Base-by-base conservation (phyloP, 2,797 vertebrate species). In the Poecile montanus region DNA sequence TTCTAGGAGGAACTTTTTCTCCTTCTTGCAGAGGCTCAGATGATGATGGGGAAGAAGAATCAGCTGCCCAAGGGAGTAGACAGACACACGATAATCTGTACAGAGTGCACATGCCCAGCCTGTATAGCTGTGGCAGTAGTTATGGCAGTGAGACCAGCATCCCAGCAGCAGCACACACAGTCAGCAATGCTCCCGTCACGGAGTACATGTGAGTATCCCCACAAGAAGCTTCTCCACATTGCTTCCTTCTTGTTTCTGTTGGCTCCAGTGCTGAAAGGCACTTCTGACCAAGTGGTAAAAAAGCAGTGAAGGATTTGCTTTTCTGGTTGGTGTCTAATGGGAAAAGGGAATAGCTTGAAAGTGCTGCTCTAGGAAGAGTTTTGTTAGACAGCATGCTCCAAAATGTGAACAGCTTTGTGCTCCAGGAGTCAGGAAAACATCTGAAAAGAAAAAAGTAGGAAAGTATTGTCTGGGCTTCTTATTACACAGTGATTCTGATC, bases 51-150 rank as follows among this genome's bases (percentile, higher is more conserved):
- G 99, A 99, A 85, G 99, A 99, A 5, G 99, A 99, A 96, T 99
- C 99, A 71, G 93, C 98, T 40, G 98, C 98, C 65, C 98, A 98
- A 4, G 98, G 99, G 54, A 99, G 98, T 2, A 97, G 99, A 85
- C 99, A 98, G 81, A 99, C 99, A n/a, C 99, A 99, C 1, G 99
- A 99, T 97, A 99, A 99, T 97, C 98, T 99, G 94, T 99, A 99
- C 98, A 98, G 99, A 21, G 99, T 99, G 66, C 99, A 99, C 98
- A 99, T 99, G 99, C 99, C 99, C 85, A 99, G 99, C 89, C 97
- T 99, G 75, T 99, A 99, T 97, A 99, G 99, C 98, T 99, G 99
- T 38, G 99, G 99, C 30, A 99, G 99, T 98, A 99, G 99, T 98
- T 99, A 99, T n/a, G 99, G 99, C 97, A 99, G 99, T 15, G 99